These are phyloP conservation scores for Eudasyphora cyanicolor DNA, from an alignment of 2,888 invertebrate species.

Conservation along the genomic window DNA sequence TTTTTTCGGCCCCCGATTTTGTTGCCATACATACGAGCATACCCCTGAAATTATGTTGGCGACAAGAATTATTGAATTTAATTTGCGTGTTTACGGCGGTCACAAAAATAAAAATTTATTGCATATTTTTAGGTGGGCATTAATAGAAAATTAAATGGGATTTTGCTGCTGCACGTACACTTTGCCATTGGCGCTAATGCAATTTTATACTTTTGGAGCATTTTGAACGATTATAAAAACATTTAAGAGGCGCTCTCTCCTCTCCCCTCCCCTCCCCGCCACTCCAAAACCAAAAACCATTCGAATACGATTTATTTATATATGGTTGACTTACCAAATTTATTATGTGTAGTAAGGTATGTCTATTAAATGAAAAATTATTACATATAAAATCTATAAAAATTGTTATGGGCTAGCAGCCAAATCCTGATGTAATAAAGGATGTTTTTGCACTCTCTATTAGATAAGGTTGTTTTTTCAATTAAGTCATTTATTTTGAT, in stretches of 20 bases:
- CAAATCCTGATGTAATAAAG: too few relatives aligned
- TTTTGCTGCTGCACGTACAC: not conserved
- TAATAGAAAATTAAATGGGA: slow-evolving; percentile 53
- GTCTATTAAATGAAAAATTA: not conserved
- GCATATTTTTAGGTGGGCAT: slow-evolving; percentile 30
- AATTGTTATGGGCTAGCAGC: not conserved
- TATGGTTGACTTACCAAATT: not conserved
- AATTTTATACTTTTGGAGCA: not conserved
- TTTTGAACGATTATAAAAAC: not conserved
- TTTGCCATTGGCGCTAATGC: not conserved
- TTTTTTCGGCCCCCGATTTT: not conserved
- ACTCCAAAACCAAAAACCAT: not conserved
- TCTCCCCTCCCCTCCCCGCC: too few relatives aligned
- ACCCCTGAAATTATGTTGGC: not conserved
- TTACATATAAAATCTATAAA: not conserved
- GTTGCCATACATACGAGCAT: not conserved
- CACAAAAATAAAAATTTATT: slow-evolving; percentile 2
- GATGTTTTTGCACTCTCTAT: too few relatives aligned
- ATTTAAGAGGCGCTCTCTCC: too few relatives aligned
- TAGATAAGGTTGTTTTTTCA: too few relatives aligned
- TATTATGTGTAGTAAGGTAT: not conserved
- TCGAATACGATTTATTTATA: not conserved
- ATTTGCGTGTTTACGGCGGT: slow-evolving; percentile 25
- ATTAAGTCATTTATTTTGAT: too few relatives aligned
- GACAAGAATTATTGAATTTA: slow-evolving; percentile 29